Evolutionary conservation across 2,113 vertebrate species (phyloP).

Genomic region (Solea senegalensis): DNA sequence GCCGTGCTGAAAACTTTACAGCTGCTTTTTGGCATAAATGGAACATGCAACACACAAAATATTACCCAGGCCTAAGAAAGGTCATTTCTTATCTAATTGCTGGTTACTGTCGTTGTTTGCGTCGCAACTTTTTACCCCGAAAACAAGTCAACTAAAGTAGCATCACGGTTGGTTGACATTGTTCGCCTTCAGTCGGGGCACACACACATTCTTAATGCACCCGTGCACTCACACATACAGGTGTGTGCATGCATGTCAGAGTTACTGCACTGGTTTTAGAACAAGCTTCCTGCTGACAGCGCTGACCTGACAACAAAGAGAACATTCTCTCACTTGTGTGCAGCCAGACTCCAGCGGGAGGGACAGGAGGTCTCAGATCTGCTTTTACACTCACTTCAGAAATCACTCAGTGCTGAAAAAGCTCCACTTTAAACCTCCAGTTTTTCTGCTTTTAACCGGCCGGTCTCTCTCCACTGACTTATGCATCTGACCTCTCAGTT

Average conservation of each 20-base stretch:
- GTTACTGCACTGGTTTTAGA: slow-evolving; percentile 47
- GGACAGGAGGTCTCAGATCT: slow-evolving; percentile 50
- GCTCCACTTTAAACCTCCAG: slow-evolving; percentile 9
- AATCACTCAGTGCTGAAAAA: slow-evolving; percentile 36
- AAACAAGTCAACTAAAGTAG: too few species aligned
- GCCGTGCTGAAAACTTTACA: too few species aligned
- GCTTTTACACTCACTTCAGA: slow-evolving; percentile 40
- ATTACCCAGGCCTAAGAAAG: too few species aligned
- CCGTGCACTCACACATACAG: not conserved
- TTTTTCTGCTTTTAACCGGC: not conserved
- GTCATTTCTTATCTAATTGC: too few species aligned
- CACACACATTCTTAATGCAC: not conserved
- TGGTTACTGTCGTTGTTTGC: too few species aligned
- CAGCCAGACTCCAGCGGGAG: not conserved
- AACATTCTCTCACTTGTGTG: not conserved
- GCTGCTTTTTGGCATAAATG: too few species aligned
- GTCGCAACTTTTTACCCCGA: too few species aligned
- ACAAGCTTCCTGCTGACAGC: slow-evolving; percentile 8
- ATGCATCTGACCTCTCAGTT: not conserved
- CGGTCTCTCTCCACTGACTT: not conserved
- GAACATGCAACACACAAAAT: too few species aligned
- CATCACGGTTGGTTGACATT: too few species aligned
- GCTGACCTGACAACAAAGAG: slow-evolving; percentile 33
- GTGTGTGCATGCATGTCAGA: slow-evolving; percentile 11
- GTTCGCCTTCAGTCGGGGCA: not conserved